Conservation (phyloP, 2,113 vertebrate species). For the Ovis aries region DNA sequence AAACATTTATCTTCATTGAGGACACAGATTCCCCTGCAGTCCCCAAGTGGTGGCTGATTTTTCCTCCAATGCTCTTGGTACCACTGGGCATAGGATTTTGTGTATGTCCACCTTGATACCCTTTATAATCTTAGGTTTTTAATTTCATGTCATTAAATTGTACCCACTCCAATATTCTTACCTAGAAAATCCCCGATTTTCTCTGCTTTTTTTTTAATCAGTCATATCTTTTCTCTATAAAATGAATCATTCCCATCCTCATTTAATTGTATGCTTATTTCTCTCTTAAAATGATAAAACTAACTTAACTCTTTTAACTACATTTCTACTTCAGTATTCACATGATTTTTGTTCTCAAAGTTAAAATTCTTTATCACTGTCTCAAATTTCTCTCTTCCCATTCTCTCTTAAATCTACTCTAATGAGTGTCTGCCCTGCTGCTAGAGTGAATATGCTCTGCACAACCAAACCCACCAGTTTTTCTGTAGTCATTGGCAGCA, state of each 20-base stretch:
- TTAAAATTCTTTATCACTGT: background rate
- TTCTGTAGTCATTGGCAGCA: background rate
- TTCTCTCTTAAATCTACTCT: background rate
- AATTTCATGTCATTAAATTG: background rate
- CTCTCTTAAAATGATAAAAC: background rate
- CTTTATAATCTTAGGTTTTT: background rate
- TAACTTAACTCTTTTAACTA: background rate
- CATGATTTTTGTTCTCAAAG: background rate
- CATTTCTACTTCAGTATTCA: background rate
- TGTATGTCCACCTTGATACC: background rate
- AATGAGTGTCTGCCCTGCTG: background rate
- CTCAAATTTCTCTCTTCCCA: background rate
- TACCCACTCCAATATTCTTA: background rate
- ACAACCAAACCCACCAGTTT: background rate
- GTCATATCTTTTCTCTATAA: background rate
- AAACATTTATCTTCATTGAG: background rate
- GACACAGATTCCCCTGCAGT: background rate
- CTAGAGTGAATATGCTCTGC: background rate
- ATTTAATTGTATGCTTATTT: background rate
- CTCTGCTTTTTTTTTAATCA: background rate
- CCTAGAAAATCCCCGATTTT: background rate
- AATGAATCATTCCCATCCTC: background rate
- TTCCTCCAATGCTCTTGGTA: background rate
- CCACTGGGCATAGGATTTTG: background rate
- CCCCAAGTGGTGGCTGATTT: background rate